These are phyloP conservation scores for Hyperoplus immaculatus DNA, from an alignment of 2,797 vertebrate genomes.

Conservation along the genomic window DNA sequence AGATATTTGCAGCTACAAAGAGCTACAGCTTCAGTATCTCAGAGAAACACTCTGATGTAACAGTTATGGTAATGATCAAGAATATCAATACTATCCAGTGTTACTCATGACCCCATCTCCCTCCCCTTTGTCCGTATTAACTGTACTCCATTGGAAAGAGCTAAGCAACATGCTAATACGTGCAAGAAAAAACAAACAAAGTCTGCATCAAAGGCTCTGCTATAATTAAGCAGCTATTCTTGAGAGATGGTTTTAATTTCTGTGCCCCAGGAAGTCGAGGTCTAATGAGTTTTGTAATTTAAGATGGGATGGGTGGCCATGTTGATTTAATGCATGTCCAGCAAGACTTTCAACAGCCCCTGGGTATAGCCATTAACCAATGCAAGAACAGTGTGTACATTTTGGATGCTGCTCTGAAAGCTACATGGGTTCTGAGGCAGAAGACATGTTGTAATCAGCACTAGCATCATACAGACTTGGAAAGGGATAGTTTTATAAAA, in stretches of 20 bases:
- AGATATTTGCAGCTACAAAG: not conserved
- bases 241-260: conserved; percentile 17
- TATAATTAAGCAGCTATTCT: conserved; percentile 48
- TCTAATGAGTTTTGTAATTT: conserved; percentile 47
- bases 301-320: conserved; percentile 19
- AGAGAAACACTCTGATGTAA: conserved; percentile 9
- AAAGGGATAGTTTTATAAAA: not conserved
- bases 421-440: conserved; percentile 11
- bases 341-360: conserved; percentile 17
- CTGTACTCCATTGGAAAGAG: conserved; percentile 14
- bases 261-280: not conserved
- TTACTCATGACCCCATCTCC: not conserved
- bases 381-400: not conserved
- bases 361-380: conserved; percentile 34
- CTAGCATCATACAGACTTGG: not conserved
- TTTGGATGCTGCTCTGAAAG: conserved; percentile 1
- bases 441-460: not conserved
- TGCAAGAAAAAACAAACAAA: conserved; percentile 6
- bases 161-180: conserved; percentile 34
- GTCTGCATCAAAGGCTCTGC: conserved; percentile 38
- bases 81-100: not conserved
- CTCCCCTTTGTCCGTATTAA: conserved; percentile 5
- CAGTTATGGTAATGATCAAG: not conserved
- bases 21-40: not conserved
- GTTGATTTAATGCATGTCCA: conserved; percentile 44